Evolutionary conservation across 2,888 invertebrate genomes (phyloP).

Genomic region (Dugesia japonica): DNA sequence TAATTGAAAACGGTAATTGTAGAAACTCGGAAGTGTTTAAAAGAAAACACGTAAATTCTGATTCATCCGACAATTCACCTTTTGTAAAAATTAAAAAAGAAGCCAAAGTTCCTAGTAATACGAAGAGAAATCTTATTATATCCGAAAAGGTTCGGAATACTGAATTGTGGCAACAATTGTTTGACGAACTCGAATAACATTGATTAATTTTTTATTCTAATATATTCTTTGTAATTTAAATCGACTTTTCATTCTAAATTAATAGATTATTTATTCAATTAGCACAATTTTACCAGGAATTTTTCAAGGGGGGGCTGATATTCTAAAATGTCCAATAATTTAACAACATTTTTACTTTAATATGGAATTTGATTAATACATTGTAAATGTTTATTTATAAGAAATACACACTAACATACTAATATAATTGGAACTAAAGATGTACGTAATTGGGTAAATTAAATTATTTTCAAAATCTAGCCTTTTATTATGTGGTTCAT

Average conservation of each 20-base stretch:
- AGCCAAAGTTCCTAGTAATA: background rate
- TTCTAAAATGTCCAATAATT: background rate
- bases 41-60: background rate
- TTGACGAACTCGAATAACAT: background rate
- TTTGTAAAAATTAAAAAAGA: background rate
- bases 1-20: background rate
- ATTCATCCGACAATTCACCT: background rate
- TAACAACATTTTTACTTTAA: background rate
- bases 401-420: too few species aligned
- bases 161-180: background rate
- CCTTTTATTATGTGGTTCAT: too few species aligned
- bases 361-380: too few species aligned
- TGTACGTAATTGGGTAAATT: too few species aligned
- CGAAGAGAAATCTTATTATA: background rate
- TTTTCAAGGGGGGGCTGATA: too few species aligned
- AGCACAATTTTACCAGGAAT: too few species aligned
- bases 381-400: too few species aligned
- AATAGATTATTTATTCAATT: too few species aligned
- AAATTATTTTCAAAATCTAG: too few species aligned
- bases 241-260: background rate
- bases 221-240: background rate
- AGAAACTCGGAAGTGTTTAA: background rate
- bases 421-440: too few species aligned
- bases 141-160: background rate
- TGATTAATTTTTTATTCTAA: background rate